A percentile compares a stretch with the other conserved stretches of the same genome.
Evolutionary conservation across 2,888 invertebrate genomes (phyloP).

Genomic region (Agelastica alni): DNA sequence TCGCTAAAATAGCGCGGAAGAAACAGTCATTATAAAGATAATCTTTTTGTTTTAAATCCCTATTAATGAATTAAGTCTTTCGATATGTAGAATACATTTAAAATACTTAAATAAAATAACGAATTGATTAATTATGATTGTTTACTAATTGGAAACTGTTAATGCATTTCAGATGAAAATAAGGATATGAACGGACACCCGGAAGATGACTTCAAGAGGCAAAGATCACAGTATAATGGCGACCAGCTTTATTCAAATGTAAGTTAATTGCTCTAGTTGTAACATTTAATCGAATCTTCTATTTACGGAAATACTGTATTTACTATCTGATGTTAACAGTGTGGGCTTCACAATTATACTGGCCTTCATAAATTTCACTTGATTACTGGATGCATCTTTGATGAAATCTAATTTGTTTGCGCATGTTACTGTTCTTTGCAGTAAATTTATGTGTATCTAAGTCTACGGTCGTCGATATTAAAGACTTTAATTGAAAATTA

Average conservation of each 20-base stretch:
- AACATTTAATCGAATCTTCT: slow-evolving; percentile 25
- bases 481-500: too few species aligned
- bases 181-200: slow-evolving; percentile 85
- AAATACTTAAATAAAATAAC: too few species aligned
- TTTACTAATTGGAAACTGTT: background rate
- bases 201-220: slow-evolving; percentile 86
- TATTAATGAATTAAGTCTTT: too few species aligned
- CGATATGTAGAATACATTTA: too few species aligned
- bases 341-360: slow-evolving; percentile 21
- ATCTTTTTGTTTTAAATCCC: too few species aligned
- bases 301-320: slow-evolving; percentile 24
- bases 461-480: too few species aligned
- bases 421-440: slow-evolving; percentile 8
- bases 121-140: too few species aligned
- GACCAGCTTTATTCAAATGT: slow-evolving; percentile 90
- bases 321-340: slow-evolving; percentile 25
- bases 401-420: slow-evolving; percentile 20
- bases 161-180: slow-evolving; percentile 75
- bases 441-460: slow-evolving; percentile 12
- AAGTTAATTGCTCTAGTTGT: slow-evolving; percentile 57
- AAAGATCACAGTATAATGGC: slow-evolving; percentile 84
- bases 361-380: slow-evolving; percentile 22
- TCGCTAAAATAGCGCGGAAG: too few species aligned
- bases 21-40: too few species aligned
- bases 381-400: slow-evolving; percentile 24